Conservation (phyloP, 2,797 vertebrate genomes). For the Mallotus villosus region DNA sequence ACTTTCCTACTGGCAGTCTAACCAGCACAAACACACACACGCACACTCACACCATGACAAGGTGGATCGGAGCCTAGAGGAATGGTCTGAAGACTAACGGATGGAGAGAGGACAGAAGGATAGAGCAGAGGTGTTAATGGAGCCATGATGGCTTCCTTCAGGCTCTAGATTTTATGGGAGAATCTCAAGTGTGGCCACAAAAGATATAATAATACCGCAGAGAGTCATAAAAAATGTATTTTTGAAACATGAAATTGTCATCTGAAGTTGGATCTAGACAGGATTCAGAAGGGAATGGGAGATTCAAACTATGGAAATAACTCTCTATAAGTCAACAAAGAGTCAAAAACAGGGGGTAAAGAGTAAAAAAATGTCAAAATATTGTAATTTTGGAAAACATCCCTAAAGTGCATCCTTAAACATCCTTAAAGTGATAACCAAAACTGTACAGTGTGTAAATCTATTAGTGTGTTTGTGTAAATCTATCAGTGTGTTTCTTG, state of each 20-base stretch:
- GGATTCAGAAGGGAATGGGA: not conserved
- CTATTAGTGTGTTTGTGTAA: too few relatives aligned
- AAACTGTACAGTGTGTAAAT: too few relatives aligned
- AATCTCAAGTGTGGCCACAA: constrained; percentile 57
- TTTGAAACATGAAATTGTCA: not conserved
- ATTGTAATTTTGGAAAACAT: too few relatives aligned
- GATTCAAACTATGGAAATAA: too few relatives aligned
- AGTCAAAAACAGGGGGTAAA: too few relatives aligned
- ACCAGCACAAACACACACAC: not conserved
- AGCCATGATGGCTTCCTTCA: constrained; percentile 70
- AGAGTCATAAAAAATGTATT: constrained; percentile 13
- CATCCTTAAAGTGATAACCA: too few relatives aligned
- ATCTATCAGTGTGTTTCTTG: too few relatives aligned
- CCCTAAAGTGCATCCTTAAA: too few relatives aligned
- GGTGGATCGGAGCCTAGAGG: not conserved
- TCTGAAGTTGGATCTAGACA: not conserved
- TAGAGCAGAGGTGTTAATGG: constrained; percentile 38
- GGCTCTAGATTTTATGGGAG: constrained; percentile 61
- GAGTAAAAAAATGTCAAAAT: too few relatives aligned
- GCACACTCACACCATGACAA: not conserved
- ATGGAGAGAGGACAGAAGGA: constrained; percentile 5
- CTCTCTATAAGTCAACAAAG: too few relatives aligned
- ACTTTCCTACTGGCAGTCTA: not conserved
- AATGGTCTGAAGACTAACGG: constrained; percentile 11
- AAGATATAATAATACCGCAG: constrained; percentile 42